phyloP scores from a whole-genome alignment of 2,888 invertebrate genomes.

The Drosophila suboccidentalis region DNA sequence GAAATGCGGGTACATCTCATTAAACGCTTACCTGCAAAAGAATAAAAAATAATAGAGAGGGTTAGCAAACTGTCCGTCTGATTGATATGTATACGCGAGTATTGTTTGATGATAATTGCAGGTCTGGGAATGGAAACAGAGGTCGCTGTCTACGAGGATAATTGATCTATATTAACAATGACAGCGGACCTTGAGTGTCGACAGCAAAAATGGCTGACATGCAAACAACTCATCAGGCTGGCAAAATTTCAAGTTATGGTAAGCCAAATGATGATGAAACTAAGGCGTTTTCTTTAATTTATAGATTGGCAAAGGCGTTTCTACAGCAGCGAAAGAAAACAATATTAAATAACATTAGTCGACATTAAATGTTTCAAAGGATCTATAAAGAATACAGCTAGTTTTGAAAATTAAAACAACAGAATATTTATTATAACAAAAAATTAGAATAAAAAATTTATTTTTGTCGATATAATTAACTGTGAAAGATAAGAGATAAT shows the following conservation, averaged over 20 bases:
- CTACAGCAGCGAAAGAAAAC: neutral
- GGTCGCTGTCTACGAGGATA: conserved; percentile 41
- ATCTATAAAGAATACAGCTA: neutral
- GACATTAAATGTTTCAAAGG: neutral
- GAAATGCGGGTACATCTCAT: conserved; percentile 20
- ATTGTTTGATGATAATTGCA: conserved; percentile 45
- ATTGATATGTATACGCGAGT: conserved; percentile 34
- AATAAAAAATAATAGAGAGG: conserved; percentile 17
- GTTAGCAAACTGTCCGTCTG: conserved; percentile 41
- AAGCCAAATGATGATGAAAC: neutral
- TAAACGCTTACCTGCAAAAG: conserved; percentile 64
- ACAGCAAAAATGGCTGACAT: conserved; percentile 66
- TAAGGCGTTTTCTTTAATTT: conserved; percentile 3
- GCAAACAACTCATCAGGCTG: conserved; percentile 67
- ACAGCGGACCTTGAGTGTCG: conserved; percentile 59
- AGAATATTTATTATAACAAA: no score
- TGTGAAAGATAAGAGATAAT: no score
- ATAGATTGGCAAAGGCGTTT: neutral
- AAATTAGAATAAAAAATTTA: no score
- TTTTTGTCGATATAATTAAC: no score
- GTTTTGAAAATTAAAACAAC: no score
- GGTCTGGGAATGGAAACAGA: neutral
- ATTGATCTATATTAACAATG: conserved; percentile 74
- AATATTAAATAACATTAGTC: neutral
- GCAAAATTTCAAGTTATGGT: neutral